phyloP scores from a whole-genome alignment of 2,888 invertebrate species.

The Brenthis daphne region DNA sequence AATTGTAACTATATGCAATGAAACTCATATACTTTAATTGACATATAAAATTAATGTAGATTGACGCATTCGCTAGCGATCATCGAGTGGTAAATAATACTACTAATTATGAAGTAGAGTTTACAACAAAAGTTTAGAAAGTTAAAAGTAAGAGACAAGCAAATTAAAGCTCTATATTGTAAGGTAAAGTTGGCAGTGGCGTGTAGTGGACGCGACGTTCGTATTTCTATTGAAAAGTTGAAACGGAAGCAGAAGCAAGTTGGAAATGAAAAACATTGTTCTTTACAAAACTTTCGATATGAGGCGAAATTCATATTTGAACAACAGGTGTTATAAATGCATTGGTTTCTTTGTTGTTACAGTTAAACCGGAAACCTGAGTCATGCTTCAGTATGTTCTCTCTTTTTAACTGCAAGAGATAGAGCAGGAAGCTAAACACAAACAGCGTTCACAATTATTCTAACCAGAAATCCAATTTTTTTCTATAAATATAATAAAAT shows the following conservation, averaged over 20 bases:
- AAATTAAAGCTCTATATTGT: slow-evolving; percentile 33
- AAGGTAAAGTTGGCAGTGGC: slow-evolving; percentile 33
- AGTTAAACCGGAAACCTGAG: too few relatives aligned
- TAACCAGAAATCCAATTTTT: too few relatives aligned
- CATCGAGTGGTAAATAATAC: neutral
- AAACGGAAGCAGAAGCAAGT: slow-evolving; percentile 47
- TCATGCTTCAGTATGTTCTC: too few relatives aligned
- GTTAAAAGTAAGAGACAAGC: slow-evolving; percentile 18
- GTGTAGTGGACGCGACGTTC: slow-evolving; percentile 32
- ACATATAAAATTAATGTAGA: neutral
- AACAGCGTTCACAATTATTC: too few relatives aligned
- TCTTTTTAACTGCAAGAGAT: too few relatives aligned
- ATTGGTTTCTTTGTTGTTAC: too few relatives aligned
- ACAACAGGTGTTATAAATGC: neutral
- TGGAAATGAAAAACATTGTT: slow-evolving; percentile 43
- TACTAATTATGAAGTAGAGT: slow-evolving; percentile 21
- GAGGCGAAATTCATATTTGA: neutral
- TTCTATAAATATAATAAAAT: too few relatives aligned
- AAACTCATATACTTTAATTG: neutral
- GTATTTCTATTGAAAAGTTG: slow-evolving; percentile 45
- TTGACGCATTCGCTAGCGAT: neutral
- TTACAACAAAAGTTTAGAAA: slow-evolving; percentile 17
- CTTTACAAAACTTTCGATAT: slow-evolving; percentile 28
- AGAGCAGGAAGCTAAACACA: too few relatives aligned
- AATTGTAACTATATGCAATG: neutral